A percentile compares a stretch with the other conserved stretches of the same genome.
phyloP scores from a whole-genome alignment of 2,113 vertebrate genomes.

The Boleophthalmus pectinirostris region DNA sequence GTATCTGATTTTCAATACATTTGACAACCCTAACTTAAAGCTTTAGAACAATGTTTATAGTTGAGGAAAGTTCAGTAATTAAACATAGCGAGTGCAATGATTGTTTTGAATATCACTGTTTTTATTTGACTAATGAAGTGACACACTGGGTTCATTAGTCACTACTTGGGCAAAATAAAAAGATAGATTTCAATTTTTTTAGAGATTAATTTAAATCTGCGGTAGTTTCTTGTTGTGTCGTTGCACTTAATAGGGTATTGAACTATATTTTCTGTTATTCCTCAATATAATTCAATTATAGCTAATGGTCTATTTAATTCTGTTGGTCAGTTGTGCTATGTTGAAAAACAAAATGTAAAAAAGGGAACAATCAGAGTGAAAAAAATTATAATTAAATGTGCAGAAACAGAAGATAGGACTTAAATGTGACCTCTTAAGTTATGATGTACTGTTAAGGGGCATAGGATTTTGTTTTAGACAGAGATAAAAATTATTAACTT shows the following conservation, averaged over 20 bases:
- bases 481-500: neutral
- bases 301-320: neutral
- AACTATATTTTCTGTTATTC: neutral
- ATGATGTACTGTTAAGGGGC: neutral
- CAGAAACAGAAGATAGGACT: neutral
- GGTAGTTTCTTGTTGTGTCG: neutral
- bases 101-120: neutral
- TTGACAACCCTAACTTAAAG: too few species aligned
- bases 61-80: neutral
- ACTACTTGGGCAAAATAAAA: neutral
- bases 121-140: neutral
- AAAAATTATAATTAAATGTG: too few species aligned
- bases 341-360: neutral
- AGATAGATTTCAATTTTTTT: neutral
- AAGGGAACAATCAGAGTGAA: neutral
- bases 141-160: neutral
- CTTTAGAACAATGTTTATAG: too few species aligned
- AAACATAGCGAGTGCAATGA: neutral
- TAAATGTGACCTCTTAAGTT: neutral
- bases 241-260: neutral
- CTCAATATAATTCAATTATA: neutral
- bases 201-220: neutral
- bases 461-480: too few species aligned
- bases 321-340: neutral
- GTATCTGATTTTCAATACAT: too few species aligned